Evolutionary conservation across 2,888 invertebrate species (phyloP), one percentile per base, ranked within the genome.

Genomic region (Cantharis rustica): DNA sequence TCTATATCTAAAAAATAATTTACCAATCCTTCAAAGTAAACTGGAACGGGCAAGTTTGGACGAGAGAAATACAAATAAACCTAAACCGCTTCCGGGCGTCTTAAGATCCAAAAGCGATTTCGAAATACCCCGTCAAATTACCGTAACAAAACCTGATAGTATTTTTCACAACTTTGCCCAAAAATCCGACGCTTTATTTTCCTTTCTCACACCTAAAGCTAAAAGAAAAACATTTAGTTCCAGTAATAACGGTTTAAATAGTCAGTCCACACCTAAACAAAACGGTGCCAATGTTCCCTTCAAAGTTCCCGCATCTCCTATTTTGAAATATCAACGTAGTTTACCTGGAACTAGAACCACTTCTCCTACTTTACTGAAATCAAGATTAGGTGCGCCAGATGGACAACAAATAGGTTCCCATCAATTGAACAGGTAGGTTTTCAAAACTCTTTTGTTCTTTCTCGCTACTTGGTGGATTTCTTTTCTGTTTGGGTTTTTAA

Each of bases 201-300:
- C 90, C 77, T 92, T 92, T 83, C 86, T 92, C 79, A 92, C 92
- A 75, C 92, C 92, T 70, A 88, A 91, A 64, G 90, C 91, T 74
- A 89, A 90, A 84, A 84, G 92, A 15, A 84, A 84, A 74, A 76
- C 73, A 15, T 75, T 80, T 61, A 72, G 75, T 63, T 17, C 26
- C 64, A 68, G 68, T 47, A 61, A 20, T 68, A 16, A 15, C 61
- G 66, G 73, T 72, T 68, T 80, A 11, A 75, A 76, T 23, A 80
- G 82, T 72, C 83, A 84, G 17, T 85, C 84, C 26, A 84, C 85
- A 1, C 84, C 85, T 10, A 81, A 78, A n/a, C 78, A 80, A 69
- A 79, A 75, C 16, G 80, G 76, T 71, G 81, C 81, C 66, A 79
- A 79, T 47, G 81, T 80, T 75, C 79, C 80, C 16, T 83, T 84